These are phyloP conservation scores for Argyrosomus regius DNA, from an alignment of 2,797 vertebrate species.

Conservation along the genomic window DNA sequence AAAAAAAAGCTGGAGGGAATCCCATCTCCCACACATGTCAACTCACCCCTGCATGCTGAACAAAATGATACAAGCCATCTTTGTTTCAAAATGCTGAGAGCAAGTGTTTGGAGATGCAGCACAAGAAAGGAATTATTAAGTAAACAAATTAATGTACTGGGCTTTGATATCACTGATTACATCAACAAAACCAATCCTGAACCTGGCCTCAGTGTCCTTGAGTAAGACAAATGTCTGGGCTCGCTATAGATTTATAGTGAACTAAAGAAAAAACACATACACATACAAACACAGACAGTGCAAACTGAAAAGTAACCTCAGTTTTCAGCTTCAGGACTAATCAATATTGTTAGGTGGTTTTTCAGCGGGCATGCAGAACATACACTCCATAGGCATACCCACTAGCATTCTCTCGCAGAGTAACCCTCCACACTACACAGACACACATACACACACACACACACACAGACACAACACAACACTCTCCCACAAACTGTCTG, in stretches of 20 bases:
- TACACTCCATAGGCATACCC: conserved; percentile 28
- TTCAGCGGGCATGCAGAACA: not conserved
- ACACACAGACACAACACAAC: conserved; percentile 6
- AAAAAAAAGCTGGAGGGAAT: conserved; percentile 41
- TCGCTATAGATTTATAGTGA: conserved; percentile 9
- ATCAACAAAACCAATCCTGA: not conserved
- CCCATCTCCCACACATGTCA: conserved; percentile 43
- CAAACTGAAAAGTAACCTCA: conserved; percentile 16
- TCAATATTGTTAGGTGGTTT: conserved; percentile 2
- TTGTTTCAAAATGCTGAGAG: conserved; percentile 33
- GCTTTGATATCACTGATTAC: conserved; percentile 2
- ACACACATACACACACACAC: conserved; percentile 1
- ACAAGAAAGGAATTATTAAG: conserved; percentile 2
- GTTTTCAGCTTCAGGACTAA: conserved; percentile 17
- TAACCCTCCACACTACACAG: not conserved
- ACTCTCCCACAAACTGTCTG: conserved; percentile 25
- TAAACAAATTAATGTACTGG: conserved; percentile 16
- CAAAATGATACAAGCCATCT: conserved; percentile 21
- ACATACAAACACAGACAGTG: not conserved
- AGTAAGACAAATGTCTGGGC: not conserved
- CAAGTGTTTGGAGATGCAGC: not conserved
- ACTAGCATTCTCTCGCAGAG: conserved; percentile 13
- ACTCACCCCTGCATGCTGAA: conserved; percentile 34
- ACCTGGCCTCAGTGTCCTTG: not conserved
- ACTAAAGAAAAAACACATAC: not conserved